phyloP scores from a whole-genome alignment of 2,797 vertebrate species.

The Pangasius sanitwongsei region DNA sequence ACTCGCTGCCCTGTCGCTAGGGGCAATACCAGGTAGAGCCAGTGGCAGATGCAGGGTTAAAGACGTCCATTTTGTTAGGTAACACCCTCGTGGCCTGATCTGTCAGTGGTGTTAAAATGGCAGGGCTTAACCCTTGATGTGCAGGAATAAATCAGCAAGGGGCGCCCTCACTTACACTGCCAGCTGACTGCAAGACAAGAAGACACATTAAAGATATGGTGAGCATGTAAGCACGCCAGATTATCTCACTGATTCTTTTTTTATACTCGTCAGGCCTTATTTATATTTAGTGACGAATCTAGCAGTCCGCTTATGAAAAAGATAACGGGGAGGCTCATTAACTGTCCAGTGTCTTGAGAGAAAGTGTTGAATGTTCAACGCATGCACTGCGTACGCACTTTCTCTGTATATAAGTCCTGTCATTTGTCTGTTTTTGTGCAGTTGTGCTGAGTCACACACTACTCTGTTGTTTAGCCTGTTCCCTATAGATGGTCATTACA shows the following conservation, averaged over 20 bases:
- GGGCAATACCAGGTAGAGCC: constrained; percentile 76
- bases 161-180: constrained; percentile 63
- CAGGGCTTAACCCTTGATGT: constrained; percentile 84
- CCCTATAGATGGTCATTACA: constrained; percentile 48
- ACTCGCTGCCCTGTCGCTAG: constrained; percentile 68
- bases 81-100: constrained; percentile 86
- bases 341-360: not conserved
- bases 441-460: constrained; percentile 33
- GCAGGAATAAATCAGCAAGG: constrained; percentile 74
- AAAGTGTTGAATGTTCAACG: not conserved
- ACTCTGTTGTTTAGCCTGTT: constrained; percentile 38
- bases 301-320: constrained; percentile 29
- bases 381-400: not conserved
- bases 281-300: not conserved
- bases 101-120: constrained; percentile 84
- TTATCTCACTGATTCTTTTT: not conserved
- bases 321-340: not conserved
- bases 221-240: constrained; percentile 23
- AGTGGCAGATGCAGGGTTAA: constrained; percentile 81
- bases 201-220: constrained; percentile 47
- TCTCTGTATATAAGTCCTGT: not conserved
- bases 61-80: constrained; percentile 86
- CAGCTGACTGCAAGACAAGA: constrained; percentile 64
- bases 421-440: constrained; percentile 14
- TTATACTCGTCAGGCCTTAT: not conserved